Conservation (phyloP, 2,888 invertebrate species). For the Neoscelio sp. region DNA sequence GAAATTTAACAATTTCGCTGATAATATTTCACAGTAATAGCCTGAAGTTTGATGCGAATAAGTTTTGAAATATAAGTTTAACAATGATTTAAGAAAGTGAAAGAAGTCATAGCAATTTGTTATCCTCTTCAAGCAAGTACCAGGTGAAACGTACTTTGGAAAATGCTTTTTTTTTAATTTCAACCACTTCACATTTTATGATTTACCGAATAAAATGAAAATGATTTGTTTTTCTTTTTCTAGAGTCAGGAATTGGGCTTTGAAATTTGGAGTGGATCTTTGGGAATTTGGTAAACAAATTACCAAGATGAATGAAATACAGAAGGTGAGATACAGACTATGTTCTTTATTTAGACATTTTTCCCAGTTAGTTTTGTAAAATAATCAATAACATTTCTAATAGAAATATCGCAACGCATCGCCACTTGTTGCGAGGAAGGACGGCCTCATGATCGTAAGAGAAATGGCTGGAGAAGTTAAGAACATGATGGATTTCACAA, state of each 20-base stretch:
- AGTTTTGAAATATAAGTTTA: slow-evolving; percentile 63
- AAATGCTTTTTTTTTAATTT: slow-evolving; percentile 48
- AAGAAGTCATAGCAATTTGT: slow-evolving; percentile 58
- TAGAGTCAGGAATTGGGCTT: slow-evolving; percentile 96
- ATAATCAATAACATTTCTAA: slow-evolving; percentile 81
- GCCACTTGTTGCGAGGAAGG: slow-evolving; percentile 91
- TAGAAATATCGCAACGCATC: slow-evolving; percentile 93
- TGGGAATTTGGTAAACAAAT: slow-evolving; percentile 95
- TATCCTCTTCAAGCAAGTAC: slow-evolving; percentile 48
- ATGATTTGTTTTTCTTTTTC: slow-evolving; percentile 45
- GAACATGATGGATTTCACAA: slow-evolving; percentile 97
- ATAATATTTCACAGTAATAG: slow-evolving; percentile 60
- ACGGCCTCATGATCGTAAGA: slow-evolving; percentile 92
- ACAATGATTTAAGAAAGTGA: slow-evolving; percentile 63
- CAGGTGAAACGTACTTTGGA: slow-evolving; percentile 31
- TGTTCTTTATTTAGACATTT: too few species aligned
- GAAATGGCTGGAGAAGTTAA: slow-evolving; percentile 96
- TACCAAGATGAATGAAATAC: slow-evolving; percentile 94
- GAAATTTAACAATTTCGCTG: slow-evolving; percentile 34
- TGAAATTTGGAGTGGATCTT: slow-evolving; percentile 94
- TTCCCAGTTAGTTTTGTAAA: too few species aligned
- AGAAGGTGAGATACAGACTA: slow-evolving; percentile 88
- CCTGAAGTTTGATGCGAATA: slow-evolving; percentile 56
- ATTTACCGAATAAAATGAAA: slow-evolving; percentile 40
- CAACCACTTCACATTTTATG: too few species aligned